phyloP scores from a whole-genome alignment of 2,797 vertebrate species.

The Scarus forsteni region DNA sequence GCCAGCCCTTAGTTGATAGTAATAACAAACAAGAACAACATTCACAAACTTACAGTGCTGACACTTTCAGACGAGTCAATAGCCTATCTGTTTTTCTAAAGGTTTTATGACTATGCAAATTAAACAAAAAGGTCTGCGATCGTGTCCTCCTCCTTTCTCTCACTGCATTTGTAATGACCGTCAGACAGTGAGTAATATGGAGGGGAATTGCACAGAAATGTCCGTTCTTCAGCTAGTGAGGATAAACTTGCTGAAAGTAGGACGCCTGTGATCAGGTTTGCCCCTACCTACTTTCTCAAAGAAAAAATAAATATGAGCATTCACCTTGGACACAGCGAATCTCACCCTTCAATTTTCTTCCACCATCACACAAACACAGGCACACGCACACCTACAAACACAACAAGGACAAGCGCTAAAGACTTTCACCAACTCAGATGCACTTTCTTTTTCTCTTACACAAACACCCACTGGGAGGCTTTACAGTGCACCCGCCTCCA shows the following conservation, averaged over 20 bases:
- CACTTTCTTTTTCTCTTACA: constrained; percentile 19
- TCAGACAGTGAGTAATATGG: constrained; percentile 59
- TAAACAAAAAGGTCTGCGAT: not conserved
- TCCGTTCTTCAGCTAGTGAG: constrained; percentile 53
- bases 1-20: too few relatives aligned
- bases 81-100: constrained; percentile 7
- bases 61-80: constrained; percentile 4
- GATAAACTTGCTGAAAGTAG: constrained; percentile 71
- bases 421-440: constrained; percentile 43
- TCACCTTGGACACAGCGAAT: constrained; percentile 69
- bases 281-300: constrained; percentile 39
- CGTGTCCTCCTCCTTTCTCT: not conserved
- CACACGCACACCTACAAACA: constrained; percentile 37
- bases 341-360: constrained; percentile 57
- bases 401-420: constrained; percentile 11
- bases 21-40: too few relatives aligned
- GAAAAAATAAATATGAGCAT: constrained; percentile 10
- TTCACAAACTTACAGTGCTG: too few relatives aligned
- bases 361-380: constrained; percentile 38
- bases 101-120: not conserved
- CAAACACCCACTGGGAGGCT: constrained; percentile 56
- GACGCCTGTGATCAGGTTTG: constrained; percentile 55
- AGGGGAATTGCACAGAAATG: constrained; percentile 63
- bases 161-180: constrained; percentile 47
- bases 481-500: constrained; percentile 50